Evolutionary conservation across 1,140 invertebrate species (phyloP).

Genomic region (Drosophila tsacasi): DNA sequence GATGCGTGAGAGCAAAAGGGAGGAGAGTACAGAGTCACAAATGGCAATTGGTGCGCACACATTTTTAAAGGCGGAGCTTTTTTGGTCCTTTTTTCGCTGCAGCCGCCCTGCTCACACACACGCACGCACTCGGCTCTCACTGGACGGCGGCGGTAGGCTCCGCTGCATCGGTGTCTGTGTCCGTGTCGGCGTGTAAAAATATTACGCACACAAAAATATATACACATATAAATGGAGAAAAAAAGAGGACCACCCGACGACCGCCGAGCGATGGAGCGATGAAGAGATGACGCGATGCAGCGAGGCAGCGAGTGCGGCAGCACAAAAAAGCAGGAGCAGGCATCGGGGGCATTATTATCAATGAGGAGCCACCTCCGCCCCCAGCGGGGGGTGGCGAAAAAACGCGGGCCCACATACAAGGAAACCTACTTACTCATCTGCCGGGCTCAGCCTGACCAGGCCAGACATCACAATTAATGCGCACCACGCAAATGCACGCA

Average conservation of each 20-base stretch:
- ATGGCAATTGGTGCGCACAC: slow-evolving; percentile 82
- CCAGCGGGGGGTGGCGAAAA: slow-evolving; percentile 16
- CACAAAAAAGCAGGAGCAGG: slow-evolving; percentile 9
- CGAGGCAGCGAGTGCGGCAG: slow-evolving; percentile 17
- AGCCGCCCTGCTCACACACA: slow-evolving; percentile 59
- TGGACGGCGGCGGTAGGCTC: slow-evolving; percentile 57
- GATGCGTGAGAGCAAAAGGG: slow-evolving; percentile 78
- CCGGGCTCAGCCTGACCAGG: slow-evolving; percentile 38
- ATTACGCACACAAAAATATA: slow-evolving; percentile 69
- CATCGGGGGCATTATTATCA: slow-evolving; percentile 76
- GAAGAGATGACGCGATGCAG: slow-evolving; percentile 25
- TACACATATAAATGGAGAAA: slow-evolving; percentile 37
- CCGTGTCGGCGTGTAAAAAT: slow-evolving; percentile 70
- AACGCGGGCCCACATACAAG: slow-evolving; percentile 67
- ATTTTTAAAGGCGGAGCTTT: slow-evolving; percentile 85
- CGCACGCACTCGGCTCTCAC: slow-evolving; percentile 57
- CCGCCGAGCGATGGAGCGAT: slow-evolving; percentile 41
- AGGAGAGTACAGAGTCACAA: slow-evolving; percentile 80
- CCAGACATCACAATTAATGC: slow-evolving; percentile 82
- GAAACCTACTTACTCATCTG: slow-evolving; percentile 82
- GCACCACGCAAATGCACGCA: slow-evolving; percentile 51
- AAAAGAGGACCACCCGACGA: slow-evolving; percentile 58
- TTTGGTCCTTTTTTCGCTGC: slow-evolving; percentile 81
- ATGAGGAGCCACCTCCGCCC: slow-evolving; percentile 56
- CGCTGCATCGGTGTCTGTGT: slow-evolving; percentile 32